These are phyloP conservation scores for Sandelia bainsii DNA, from an alignment of 2,797 vertebrate genomes.

Conservation along the genomic window DNA sequence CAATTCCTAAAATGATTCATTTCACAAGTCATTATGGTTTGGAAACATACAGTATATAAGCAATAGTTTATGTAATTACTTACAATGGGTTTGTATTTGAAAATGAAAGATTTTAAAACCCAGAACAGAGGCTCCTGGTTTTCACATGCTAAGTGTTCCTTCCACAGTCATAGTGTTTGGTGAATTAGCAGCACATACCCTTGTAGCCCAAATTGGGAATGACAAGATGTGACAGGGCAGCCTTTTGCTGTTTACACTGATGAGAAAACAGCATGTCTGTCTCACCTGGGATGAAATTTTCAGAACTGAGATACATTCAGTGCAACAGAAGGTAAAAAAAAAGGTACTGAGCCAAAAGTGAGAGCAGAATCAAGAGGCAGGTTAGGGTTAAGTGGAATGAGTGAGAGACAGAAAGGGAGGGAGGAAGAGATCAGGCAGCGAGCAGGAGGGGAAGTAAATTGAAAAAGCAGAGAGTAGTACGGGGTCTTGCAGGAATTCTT, in stretches of 20 bases:
- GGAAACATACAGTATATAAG: no score
- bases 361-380: conserved; percentile 38
- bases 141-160: no score
- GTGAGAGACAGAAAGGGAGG: conserved; percentile 23
- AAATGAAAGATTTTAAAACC: no score
- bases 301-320: not conserved
- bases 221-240: not conserved
- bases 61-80: no score
- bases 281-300: not conserved
- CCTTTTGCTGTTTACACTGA: not conserved
- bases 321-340: not conserved
- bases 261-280: conserved; percentile 1
- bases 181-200: no score
- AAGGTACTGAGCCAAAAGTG: conserved; percentile 24
- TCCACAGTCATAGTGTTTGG: no score
- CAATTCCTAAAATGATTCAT: no score
- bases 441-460: conserved; percentile 65
- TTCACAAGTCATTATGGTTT: no score
- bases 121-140: no score
- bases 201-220: no score
- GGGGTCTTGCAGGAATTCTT: conserved; percentile 76
- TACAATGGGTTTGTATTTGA: no score
- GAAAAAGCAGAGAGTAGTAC: conserved; percentile 77
- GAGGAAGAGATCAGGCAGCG: conserved; percentile 45
- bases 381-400: conserved; percentile 60